A percentile compares a stretch with the other conserved stretches of the same genome.
Conservation (phyloP, 2,888 invertebrate species). For the Dryobotodes eremita region DNA sequence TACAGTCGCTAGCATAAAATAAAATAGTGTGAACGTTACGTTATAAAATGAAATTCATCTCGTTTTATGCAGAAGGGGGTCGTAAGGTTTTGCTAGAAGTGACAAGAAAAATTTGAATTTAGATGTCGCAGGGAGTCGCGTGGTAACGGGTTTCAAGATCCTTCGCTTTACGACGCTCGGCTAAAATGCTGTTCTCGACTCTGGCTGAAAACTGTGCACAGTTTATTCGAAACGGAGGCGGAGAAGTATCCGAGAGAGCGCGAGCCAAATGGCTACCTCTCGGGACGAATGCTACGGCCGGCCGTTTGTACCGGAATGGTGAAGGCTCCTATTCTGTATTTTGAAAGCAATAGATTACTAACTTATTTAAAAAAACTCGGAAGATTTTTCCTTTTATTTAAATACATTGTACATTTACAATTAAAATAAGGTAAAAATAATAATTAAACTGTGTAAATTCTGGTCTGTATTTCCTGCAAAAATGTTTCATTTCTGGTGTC, state of each 20-base stretch:
- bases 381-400: background rate
- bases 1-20: constrained; percentile 66
- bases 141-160: constrained; percentile 82
- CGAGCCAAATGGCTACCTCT: constrained; percentile 88
- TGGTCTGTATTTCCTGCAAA: no score
- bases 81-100: constrained; percentile 78
- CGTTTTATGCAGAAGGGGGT: constrained; percentile 83
- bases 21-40: constrained; percentile 78
- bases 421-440: background rate
- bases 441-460: background rate
- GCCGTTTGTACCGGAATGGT: constrained; percentile 85
- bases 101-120: constrained; percentile 88
- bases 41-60: constrained; percentile 86
- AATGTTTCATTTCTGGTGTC: background rate
- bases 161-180: constrained; percentile 86
- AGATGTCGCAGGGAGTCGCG: constrained; percentile 84
- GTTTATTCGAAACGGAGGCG: constrained; percentile 87
- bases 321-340: constrained; percentile 76
- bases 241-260: constrained; percentile 82
- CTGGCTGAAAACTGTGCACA: constrained; percentile 84
- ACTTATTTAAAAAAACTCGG: background rate
- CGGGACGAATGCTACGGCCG: constrained; percentile 83
- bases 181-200: constrained; percentile 87
- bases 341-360: constrained; percentile 56
- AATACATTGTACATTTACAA: no score